Evolutionary conservation across 2,113 vertebrate species (phyloP), one percentile per base, ranked within the genome.

Genomic region (Nannobrachium achirus): DNA sequence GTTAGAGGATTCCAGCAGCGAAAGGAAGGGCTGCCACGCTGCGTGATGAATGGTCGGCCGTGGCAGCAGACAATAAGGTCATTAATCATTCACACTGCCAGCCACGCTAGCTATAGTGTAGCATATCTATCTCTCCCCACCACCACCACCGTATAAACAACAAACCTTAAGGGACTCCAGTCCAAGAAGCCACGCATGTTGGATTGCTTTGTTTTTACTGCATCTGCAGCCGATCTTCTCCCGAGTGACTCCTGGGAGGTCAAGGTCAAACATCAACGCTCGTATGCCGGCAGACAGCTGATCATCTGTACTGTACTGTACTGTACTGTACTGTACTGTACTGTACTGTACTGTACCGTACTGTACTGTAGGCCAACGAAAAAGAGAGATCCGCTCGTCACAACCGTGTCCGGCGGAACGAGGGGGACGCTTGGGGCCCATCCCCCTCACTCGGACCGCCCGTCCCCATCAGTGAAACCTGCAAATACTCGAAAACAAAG

Each of bases 301-400:
- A 71, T 69, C 63, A 50, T 10, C 18, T 68, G 10, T 56, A 1
- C n/a, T 63, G 49, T 51, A 7, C 6, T 63, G 59, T 73, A 15
- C n/a, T 82, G 73, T 63, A 69, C 49, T 59, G 78, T 61, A 38
- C 69, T 65, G 33, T n/a, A n/a, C n/a, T n/a, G n/a, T n/a, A n/a
- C n/a, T n/a, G n/a, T n/a, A n/a, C n/a, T n/a, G n/a, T n/a, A n/a
- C n/a, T n/a, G n/a, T n/a, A n/a, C n/a, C n/a, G n/a, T n/a, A n/a
- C n/a, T n/a, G n/a, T n/a, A n/a, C n/a, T n/a, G n/a, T n/a, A n/a
- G n/a, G n/a, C n/a, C n/a, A n/a, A n/a, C n/a, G n/a, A n/a, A n/a
- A n/a, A n/a, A n/a, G n/a, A n/a, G n/a, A n/a, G n/a, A n/a, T n/a
- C n/a, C n/a, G n/a, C n/a, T n/a, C n/a, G n/a, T n/a, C n/a, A n/a